Evolutionary conservation across 1,140 invertebrate species (phyloP).

Genomic region (Wiebesia pumilae): DNA sequence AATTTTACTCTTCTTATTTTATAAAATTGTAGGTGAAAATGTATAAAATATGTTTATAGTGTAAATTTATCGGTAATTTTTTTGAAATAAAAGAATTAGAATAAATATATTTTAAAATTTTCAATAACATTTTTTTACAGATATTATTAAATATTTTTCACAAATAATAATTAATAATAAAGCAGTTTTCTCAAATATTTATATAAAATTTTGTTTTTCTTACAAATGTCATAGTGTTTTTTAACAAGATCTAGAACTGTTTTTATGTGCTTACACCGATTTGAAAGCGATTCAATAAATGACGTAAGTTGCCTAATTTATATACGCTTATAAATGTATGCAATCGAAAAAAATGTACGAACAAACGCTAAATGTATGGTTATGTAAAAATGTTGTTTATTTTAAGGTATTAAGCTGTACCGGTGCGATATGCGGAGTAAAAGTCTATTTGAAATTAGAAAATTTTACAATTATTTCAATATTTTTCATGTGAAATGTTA

Average conservation of each 20-base stretch:
- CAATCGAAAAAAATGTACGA: neutral
- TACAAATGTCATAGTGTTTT: neutral
- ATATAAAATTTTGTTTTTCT: neutral
- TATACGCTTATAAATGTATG: neutral
- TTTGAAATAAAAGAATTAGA: neutral
- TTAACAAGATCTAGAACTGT: neutral
- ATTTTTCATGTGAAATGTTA: neutral
- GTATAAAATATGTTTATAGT: neutral
- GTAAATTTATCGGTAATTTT: neutral
- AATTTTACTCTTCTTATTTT: too few relatives aligned
- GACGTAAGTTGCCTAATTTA: neutral
- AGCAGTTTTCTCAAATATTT: neutral
- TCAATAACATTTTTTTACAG: neutral
- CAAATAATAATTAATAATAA: neutral
- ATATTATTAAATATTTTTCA: neutral
- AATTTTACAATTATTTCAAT: neutral
- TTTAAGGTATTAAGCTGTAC: neutral
- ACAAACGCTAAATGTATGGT: too few relatives aligned
- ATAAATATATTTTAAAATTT: neutral
- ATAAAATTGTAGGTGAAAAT: too few relatives aligned
- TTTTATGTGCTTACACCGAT: neutral
- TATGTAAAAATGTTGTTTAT: neutral
- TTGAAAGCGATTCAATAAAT: neutral
- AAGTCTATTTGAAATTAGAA: constrained; percentile 38
- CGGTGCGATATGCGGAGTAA: constrained; percentile 3